These are phyloP conservation scores for Glyphotaelius pellucidus DNA, from an alignment of 2,888 invertebrate species.

Conservation along the genomic window DNA sequence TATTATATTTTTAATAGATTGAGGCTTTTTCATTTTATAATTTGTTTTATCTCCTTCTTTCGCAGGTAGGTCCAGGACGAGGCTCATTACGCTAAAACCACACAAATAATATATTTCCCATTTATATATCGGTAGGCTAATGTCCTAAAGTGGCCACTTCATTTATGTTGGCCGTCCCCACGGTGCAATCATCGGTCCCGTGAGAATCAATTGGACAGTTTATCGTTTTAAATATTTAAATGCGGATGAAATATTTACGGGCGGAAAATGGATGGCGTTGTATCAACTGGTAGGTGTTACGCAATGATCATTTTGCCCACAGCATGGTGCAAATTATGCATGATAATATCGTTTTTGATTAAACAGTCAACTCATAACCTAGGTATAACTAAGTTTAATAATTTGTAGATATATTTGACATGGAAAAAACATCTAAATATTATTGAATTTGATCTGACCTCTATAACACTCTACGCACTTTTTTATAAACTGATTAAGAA, in stretches of 20 bases:
- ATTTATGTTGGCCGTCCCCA: not conserved
- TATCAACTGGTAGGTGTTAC: not conserved
- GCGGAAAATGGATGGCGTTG: not conserved
- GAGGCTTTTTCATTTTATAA: too few species aligned
- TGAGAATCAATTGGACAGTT: not conserved
- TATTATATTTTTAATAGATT: too few species aligned
- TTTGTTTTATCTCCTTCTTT: not conserved
- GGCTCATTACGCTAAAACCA: not conserved
- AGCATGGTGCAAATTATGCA: not conserved
- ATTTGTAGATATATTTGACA: not conserved
- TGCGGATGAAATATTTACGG: not conserved
- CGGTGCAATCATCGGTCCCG: not conserved
- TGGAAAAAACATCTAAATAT: not conserved
- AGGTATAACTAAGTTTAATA: not conserved
- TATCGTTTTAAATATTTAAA: not conserved
- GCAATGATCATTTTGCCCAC: not conserved
- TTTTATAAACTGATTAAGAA: too few species aligned
- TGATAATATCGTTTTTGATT: not conserved
- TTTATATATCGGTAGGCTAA: not conserved
- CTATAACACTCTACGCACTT: too few species aligned
- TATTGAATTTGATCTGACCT: not conserved
- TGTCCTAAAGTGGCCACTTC: not conserved
- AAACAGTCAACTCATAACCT: not conserved
- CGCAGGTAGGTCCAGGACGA: not conserved
- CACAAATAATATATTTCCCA: not conserved